Conservation (phyloP, 2,888 invertebrate genomes). For the Ischnura elegans region DNA sequence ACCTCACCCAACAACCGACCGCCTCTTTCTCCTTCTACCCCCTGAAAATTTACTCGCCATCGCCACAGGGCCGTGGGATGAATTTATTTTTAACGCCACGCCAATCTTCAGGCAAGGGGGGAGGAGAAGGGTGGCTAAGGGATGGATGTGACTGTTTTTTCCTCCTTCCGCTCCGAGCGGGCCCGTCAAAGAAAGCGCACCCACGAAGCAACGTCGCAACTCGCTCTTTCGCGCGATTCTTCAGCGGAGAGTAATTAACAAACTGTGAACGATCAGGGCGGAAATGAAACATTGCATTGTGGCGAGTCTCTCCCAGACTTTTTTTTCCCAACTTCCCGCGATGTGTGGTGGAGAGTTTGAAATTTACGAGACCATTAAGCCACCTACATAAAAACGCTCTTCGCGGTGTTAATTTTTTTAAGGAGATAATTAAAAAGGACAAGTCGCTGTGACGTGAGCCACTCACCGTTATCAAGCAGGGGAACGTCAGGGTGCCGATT, state of each 20-base stretch:
- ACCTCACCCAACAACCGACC: neutral
- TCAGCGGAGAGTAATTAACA: constrained; percentile 38
- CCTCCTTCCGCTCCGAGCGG: neutral
- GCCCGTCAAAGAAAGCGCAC: constrained; percentile 21
- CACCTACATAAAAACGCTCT: neutral
- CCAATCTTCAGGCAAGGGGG: neutral
- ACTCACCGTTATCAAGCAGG: neutral
- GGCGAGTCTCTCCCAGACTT: neutral
- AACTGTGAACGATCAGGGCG: constrained; percentile 50
- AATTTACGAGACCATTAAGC: constrained; percentile 27
- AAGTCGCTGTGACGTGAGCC: neutral
- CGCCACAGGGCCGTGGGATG: neutral
- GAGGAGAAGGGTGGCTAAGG: no score
- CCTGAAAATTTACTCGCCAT: neutral
- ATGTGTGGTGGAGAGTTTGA: neutral
- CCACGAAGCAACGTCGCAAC: constrained; percentile 1
- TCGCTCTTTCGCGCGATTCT: constrained; percentile 39
- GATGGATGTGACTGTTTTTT: neutral
- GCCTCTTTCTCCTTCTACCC: constrained; percentile 20
- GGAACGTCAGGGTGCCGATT: neutral
- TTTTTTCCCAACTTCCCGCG: neutral
- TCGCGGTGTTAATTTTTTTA: constrained; percentile 6
- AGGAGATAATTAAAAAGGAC: constrained; percentile 31
- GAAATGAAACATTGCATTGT: constrained; percentile 23
- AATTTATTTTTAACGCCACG: constrained; percentile 50